Percentiles rank a stretch among this genome's conserved stretches.
phyloP scores from a whole-genome alignment of 2,888 invertebrate species.

The Cryptus viduatorius region DNA sequence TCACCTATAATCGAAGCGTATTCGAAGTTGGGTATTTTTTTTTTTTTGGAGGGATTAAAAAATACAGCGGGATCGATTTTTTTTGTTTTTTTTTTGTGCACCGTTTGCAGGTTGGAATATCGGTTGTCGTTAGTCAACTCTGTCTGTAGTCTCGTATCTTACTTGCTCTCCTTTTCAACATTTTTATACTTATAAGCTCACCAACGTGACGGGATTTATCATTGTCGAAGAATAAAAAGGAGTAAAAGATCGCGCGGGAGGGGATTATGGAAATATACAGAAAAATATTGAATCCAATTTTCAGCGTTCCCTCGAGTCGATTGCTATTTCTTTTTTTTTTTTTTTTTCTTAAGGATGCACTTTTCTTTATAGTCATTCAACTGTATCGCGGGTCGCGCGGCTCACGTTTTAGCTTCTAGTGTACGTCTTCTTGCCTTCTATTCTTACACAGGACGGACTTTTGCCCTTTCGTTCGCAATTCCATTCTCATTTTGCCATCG shows the following conservation, averaged over 20 bases:
- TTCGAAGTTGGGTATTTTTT: slow-evolving; percentile 40
- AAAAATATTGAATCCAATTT: slow-evolving; percentile 50
- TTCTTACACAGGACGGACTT: slow-evolving; percentile 19
- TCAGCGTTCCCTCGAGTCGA: slow-evolving; percentile 33
- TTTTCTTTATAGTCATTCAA: neutral
- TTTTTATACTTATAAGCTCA: slow-evolving; percentile 32
- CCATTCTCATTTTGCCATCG: neutral
- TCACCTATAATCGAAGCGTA: slow-evolving; percentile 66
- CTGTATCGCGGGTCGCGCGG: neutral
- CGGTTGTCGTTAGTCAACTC: neutral
- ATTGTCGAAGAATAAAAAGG: slow-evolving; percentile 23
- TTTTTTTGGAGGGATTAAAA: slow-evolving; percentile 34
- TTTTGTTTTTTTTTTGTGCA: slow-evolving; percentile 33
- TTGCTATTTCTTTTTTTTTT: neutral
- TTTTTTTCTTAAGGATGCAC: neutral
- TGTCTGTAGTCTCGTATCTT: neutral
- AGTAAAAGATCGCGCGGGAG: slow-evolving; percentile 25
- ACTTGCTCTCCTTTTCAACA: slow-evolving; percentile 6
- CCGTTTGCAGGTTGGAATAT: slow-evolving; percentile 12
- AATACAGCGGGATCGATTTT: slow-evolving; percentile 31
- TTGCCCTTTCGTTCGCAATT: slow-evolving; percentile 21
- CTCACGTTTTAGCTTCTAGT: slow-evolving; percentile 11
- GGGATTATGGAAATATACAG: slow-evolving; percentile 13
- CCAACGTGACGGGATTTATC: neutral
- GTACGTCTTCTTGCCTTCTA: slow-evolving; percentile 10